A percentile compares a stretch with the other conserved stretches of the same genome.
These are phyloP conservation scores for Rhagium mordax DNA, from an alignment of 2,888 invertebrate genomes.

Conservation along the genomic window DNA sequence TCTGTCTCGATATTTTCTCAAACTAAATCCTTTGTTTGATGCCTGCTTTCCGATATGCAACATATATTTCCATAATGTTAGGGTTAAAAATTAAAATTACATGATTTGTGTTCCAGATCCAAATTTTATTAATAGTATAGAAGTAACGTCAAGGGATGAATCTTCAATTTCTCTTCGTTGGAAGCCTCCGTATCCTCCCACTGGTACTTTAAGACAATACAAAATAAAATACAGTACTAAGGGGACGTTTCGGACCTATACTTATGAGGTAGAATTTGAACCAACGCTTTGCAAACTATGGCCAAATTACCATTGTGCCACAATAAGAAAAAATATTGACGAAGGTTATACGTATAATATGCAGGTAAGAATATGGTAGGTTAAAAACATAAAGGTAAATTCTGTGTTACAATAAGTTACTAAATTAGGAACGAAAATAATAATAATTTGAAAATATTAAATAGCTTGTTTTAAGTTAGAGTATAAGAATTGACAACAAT, in stretches of 20 bases:
- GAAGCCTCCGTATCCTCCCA: slow-evolving; percentile 58
- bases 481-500: too few relatives aligned
- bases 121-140: slow-evolving; percentile 25
- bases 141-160: slow-evolving; percentile 48
- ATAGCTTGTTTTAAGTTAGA: too few relatives aligned
- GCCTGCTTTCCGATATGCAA: too few relatives aligned
- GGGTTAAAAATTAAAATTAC: background rate
- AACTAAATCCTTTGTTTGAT: too few relatives aligned
- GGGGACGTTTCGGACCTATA: background rate
- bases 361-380: slow-evolving; percentile 16
- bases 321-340: slow-evolving; percentile 17
- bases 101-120: slow-evolving; percentile 44
- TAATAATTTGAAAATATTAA: too few relatives aligned
- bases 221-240: slow-evolving; percentile 29
- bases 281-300: slow-evolving; percentile 46
- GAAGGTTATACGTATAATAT: background rate
- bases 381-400: too few relatives aligned
- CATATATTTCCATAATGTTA: background rate
- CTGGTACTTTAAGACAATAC: slow-evolving; percentile 54
- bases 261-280: background rate
- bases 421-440: too few relatives aligned
- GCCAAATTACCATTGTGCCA: slow-evolving; percentile 50
- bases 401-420: too few relatives aligned
- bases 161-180: slow-evolving; percentile 54
- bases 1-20: too few relatives aligned